A percentile compares a stretch with the other conserved stretches of the same genome.
phyloP scores from a whole-genome alignment of 2,888 invertebrate genomes.

The Tipula vernalis region DNA sequence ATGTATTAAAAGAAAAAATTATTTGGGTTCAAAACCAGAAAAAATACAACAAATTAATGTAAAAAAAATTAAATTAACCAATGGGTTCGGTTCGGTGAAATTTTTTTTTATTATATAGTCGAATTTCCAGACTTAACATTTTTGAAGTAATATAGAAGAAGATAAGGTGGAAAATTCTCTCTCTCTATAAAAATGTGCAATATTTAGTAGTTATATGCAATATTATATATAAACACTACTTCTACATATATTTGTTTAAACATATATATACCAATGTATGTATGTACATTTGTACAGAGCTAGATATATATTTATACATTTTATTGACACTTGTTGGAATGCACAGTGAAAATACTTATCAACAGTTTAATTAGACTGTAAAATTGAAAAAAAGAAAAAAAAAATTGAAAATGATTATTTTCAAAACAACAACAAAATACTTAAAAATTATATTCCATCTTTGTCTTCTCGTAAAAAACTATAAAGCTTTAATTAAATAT shows the following conservation, averaged over 20 bases:
- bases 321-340: constrained; percentile 4
- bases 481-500: not conserved
- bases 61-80: not conserved
- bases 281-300: no score
- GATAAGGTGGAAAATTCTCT: not conserved
- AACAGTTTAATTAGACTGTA: not conserved
- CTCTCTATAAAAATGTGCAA: not conserved
- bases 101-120: not conserved
- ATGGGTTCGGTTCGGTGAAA: not conserved
- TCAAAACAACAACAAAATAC: not conserved
- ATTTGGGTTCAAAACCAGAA: not conserved
- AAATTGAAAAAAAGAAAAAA: not conserved
- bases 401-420: not conserved
- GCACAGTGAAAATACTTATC: not conserved
- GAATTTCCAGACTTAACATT: not conserved
- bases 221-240: no score
- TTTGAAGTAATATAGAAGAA: not conserved
- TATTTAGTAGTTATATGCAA: not conserved
- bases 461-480: not conserved
- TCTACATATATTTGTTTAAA: not conserved
- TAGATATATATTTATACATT: not conserved
- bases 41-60: not conserved
- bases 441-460: not conserved
- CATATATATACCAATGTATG: no score
- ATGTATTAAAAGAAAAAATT: not conserved